A percentile compares a stretch with the other conserved stretches of the same genome.
These are phyloP conservation scores for Myotis vivesi DNA, from an alignment of 2,797 vertebrate species.

Conservation along the genomic window DNA sequence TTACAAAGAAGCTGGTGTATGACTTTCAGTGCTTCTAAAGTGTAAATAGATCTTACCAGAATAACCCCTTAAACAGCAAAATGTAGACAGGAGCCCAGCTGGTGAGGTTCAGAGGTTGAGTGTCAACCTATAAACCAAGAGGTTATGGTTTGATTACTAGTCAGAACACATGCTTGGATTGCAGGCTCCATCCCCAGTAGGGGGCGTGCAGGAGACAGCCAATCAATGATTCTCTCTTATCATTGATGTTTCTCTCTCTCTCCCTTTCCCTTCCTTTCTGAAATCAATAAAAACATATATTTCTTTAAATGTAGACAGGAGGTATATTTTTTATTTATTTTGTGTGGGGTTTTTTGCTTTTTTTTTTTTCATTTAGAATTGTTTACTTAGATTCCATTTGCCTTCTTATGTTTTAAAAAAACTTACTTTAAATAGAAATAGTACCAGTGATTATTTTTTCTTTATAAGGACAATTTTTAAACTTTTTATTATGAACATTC, in stretches of 20 bases:
- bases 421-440: constrained; percentile 21
- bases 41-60: not conserved
- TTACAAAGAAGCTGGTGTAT: constrained; percentile 10
- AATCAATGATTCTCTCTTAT: too few species aligned
- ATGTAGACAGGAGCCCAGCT: not conserved
- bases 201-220: too few species aligned
- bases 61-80: constrained; percentile 18
- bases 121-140: too few species aligned
- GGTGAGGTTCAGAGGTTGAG: too few species aligned
- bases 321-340: not conserved
- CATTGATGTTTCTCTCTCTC: too few species aligned
- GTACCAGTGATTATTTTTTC: not conserved
- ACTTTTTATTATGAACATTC: not conserved
- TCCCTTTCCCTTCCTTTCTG: too few species aligned
- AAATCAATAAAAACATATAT: too few species aligned
- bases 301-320: too few species aligned
- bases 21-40: not conserved
- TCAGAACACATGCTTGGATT: too few species aligned
- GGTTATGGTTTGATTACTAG: too few species aligned
- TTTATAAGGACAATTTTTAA: not conserved
- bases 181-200: too few species aligned
- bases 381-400: not conserved
- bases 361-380: constrained; percentile 43
- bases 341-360: not conserved
- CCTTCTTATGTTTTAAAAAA: not conserved